Conservation (phyloP, 2,113 vertebrate species). For the Emydocephalus ijimae region DNA sequence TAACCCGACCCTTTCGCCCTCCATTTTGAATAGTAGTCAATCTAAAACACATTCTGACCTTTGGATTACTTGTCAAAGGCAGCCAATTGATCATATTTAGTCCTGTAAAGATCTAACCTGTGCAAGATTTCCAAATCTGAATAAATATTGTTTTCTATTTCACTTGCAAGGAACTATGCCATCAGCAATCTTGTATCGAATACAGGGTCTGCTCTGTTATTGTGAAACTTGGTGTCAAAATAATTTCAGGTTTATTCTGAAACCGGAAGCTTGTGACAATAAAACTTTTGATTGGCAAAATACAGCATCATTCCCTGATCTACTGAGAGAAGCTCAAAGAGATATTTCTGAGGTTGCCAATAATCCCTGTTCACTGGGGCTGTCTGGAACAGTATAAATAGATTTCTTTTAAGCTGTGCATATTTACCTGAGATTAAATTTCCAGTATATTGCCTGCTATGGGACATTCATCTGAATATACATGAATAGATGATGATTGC, state of each 20-base stretch:
- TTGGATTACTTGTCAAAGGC: background rate
- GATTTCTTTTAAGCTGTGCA: background rate
- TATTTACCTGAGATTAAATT: background rate
- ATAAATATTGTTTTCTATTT: background rate
- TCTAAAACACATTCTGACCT: background rate
- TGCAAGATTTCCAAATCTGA: no score
- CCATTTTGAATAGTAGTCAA: background rate
- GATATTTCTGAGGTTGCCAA: background rate
- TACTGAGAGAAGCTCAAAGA: background rate
- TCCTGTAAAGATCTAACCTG: background rate
- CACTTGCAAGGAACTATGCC: background rate
- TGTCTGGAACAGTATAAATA: background rate
- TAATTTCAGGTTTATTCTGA: no score
- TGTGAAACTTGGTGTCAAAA: background rate
- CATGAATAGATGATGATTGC: background rate
- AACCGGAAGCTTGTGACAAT: background rate
- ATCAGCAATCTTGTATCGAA: background rate
- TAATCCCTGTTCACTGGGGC: background rate
- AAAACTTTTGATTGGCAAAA: background rate
- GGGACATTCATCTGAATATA: background rate
- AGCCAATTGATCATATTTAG: background rate
- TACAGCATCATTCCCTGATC: background rate
- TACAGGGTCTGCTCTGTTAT: background rate
- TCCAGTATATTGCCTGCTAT: background rate
- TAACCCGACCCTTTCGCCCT: background rate